phyloP scores from a whole-genome alignment of 2,888 invertebrate genomes.

The Panorpa germanica region DNA sequence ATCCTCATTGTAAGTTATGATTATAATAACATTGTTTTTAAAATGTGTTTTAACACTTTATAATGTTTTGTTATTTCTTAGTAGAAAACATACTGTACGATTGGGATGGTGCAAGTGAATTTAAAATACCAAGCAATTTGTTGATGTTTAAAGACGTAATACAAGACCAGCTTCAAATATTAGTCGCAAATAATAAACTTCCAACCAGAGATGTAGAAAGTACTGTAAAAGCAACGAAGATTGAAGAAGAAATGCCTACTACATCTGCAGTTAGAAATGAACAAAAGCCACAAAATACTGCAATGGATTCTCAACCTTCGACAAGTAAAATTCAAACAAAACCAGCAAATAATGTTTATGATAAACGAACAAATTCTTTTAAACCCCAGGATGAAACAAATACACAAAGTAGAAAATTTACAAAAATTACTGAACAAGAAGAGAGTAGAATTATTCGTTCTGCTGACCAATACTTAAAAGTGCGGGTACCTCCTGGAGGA shows the following conservation, averaged over 20 bases:
- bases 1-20: slow-evolving; percentile 49
- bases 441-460: slow-evolving; percentile 17
- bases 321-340: too few relatives aligned
- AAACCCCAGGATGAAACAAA: slow-evolving; percentile 8
- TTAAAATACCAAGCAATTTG: slow-evolving; percentile 33
- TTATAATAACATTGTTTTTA: slow-evolving; percentile 10
- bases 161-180: slow-evolving; percentile 37
- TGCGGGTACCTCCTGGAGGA: slow-evolving; percentile 34
- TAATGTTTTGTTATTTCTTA: slow-evolving; percentile 19
- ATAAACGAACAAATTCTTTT: slow-evolving; percentile 6
- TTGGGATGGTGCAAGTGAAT: slow-evolving; percentile 26
- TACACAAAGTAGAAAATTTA: slow-evolving; percentile 8
- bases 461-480: slow-evolving; percentile 28
- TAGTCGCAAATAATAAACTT: slow-evolving; percentile 18
- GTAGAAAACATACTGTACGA: slow-evolving; percentile 42
- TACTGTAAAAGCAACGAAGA: slow-evolving; percentile 1
- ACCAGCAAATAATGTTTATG: too few relatives aligned
- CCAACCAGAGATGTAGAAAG: slow-evolving; percentile 2
- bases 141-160: slow-evolving; percentile 31
- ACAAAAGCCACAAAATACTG: too few relatives aligned
- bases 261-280: too few relatives aligned
- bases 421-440: slow-evolving; percentile 14
- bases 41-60: slow-evolving; percentile 2
- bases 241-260: not conserved
- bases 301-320: too few relatives aligned